phyloP scores from a whole-genome alignment of 2,113 vertebrate genomes.

The Microcebus murinus region DNA sequence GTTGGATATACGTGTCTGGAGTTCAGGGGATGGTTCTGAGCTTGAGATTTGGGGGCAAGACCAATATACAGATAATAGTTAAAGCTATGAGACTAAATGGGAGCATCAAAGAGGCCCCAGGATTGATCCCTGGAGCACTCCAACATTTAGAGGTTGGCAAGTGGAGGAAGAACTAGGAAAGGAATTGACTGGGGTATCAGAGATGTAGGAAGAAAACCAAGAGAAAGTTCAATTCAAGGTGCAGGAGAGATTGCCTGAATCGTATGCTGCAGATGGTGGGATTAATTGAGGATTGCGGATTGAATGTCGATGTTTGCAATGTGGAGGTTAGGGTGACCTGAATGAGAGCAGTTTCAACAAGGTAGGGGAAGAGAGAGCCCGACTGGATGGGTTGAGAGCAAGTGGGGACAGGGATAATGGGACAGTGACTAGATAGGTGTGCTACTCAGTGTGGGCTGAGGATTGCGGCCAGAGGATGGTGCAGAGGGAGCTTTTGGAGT shows the following conservation, averaged over 20 bases:
- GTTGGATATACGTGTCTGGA: not conserved
- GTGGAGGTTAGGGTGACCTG: not conserved
- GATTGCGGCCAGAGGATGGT: fast-evolving
- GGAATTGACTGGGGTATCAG: not conserved
- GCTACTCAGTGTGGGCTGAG: fast-evolving
- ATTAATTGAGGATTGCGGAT: not conserved
- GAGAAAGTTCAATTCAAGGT: not conserved
- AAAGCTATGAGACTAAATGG: not conserved
- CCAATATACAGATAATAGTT: not conserved
- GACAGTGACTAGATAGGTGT: not conserved
- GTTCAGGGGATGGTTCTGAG: not conserved
- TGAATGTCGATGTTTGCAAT: not conserved
- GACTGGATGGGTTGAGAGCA: not conserved
- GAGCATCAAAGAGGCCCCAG: not conserved
- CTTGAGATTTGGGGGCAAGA: not conserved
- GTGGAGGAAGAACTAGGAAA: not conserved
- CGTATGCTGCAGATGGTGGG: not conserved
- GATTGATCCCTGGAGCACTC: not conserved
- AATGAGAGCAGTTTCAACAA: not conserved
- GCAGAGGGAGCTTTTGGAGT: not conserved
- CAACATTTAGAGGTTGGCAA: not conserved
- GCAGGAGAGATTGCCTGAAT: not conserved
- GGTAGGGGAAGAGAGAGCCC: no score
- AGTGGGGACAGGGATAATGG: not conserved
- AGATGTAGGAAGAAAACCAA: not conserved